Base-by-base conservation (phyloP, 2,113 vertebrate genomes). In the Onychorhynchus coronatus region DNA sequence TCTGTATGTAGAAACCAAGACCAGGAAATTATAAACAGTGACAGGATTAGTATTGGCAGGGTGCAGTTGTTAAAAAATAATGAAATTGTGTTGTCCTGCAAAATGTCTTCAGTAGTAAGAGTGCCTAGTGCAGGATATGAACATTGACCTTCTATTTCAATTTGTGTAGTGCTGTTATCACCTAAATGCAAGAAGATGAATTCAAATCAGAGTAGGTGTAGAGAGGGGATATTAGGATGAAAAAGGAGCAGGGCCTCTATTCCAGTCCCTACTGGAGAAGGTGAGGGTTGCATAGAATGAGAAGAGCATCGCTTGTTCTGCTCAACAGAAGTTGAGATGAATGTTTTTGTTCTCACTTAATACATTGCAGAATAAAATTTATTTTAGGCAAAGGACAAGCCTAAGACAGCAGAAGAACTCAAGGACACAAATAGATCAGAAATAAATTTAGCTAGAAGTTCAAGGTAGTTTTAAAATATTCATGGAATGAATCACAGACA, bases 391-490 rank as follows among this genome's bases (percentile, higher is more conserved):
- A 91, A 73, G 82, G 63, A 76, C 72, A 84, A 92, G 47, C 52
- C 39, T 71, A 74, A 89, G 88, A 85, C 1, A 12, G 44, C 41
- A 76, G n/a, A 68, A 91, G 53, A 88, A 73, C 44, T 58, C 80
- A 91, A 76, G 76, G 79, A 41, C 63, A 66, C 19, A 73, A 93
- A 79, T 19, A 88, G 74, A 75, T 79, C 44, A 75, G 58, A 76
- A 91, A 78, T 72, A 82, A 80, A 89, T 92, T 53, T 73, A 84
- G 72, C 80, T 86, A 65, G 50, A 86, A 88, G 55, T 77, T 94
- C 80, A 94, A 65, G 46, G 68, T 74, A 62, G 55, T 41, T 86
- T 86, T 86, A 89, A 94, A 92, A 91, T 94, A 91, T 74, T 89
- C 28, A 73, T 66, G 61, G n/a, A 58, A 73, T 83, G 66, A 93